A percentile compares a stretch with the other conserved stretches of the same genome.
Conservation (phyloP, 1,140 invertebrate genomes). For the Branchinecta lindahli region DNA sequence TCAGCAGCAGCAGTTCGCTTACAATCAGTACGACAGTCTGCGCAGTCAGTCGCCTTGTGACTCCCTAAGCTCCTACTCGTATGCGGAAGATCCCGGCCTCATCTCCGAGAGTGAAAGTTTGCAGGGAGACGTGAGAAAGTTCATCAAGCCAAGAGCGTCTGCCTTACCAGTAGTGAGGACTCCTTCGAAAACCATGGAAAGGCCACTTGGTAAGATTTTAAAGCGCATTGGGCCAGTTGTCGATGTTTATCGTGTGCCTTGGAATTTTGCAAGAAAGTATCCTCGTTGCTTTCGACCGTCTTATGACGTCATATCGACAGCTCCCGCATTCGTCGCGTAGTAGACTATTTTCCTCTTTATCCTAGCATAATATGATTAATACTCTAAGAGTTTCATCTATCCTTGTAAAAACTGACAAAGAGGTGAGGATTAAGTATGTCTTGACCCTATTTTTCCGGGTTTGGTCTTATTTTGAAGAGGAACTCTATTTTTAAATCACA, state of each 20-base stretch:
- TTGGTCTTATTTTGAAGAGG: too few relatives aligned
- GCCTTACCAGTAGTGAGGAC: constrained; percentile 74
- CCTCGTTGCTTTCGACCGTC: too few relatives aligned
- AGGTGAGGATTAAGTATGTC: too few relatives aligned
- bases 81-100: constrained; percentile 88
- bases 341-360: too few relatives aligned
- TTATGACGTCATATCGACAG: too few relatives aligned
- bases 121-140: constrained; percentile 43
- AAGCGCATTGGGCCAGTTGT: not conserved
- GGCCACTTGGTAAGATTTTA: constrained; percentile 54
- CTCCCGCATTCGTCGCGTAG: too few relatives aligned
- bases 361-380: too few relatives aligned
- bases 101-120: constrained; percentile 92
- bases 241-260: constrained; percentile 11
- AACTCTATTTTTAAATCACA: too few relatives aligned
- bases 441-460: too few relatives aligned
- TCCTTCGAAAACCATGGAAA: constrained; percentile 80
- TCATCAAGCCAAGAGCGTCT: constrained; percentile 74
- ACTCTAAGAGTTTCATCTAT: too few relatives aligned
- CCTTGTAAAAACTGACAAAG: too few relatives aligned
- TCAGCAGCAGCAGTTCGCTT: not conserved
- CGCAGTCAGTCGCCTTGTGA: constrained; percentile 11
- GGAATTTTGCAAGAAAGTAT: not conserved
- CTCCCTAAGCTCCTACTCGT: constrained; percentile 26
- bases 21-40: not conserved